Evolutionary conservation across 2,888 invertebrate species (phyloP).

Genomic region (Argynnis bischoffii): DNA sequence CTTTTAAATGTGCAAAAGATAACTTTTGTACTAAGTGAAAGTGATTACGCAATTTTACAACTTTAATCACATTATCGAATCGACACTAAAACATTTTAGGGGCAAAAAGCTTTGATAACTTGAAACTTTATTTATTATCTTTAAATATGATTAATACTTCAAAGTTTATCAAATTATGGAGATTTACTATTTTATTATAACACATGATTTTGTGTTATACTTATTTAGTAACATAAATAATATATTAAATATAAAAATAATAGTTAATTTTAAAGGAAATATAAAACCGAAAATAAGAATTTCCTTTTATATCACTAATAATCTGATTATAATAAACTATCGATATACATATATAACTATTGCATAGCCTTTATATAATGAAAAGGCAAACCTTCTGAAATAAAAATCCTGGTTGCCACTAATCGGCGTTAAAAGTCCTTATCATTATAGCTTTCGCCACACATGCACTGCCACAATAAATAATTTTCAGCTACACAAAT

Average conservation of each 20-base stretch:
- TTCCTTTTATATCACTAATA: background rate
- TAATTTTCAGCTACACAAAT: constrained; percentile 38
- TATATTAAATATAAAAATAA: too few species aligned
- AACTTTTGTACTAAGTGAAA: constrained; percentile 73
- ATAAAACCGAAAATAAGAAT: background rate
- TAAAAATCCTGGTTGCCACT: constrained; percentile 26
- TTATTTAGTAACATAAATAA: too few species aligned
- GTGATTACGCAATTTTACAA: constrained; percentile 81
- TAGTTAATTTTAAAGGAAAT: too few species aligned
- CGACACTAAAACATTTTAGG: too few species aligned
- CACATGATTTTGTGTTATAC: too few species aligned
- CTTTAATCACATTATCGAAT: constrained; percentile 16
- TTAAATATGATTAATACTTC: too few species aligned
- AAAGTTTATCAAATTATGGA: too few species aligned
- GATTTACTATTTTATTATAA: too few species aligned
- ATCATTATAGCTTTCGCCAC: constrained; percentile 19
- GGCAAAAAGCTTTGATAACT: too few species aligned
- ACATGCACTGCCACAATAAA: constrained; percentile 38
- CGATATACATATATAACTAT: background rate
- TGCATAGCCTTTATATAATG: constrained; percentile 15
- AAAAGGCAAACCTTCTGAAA: constrained; percentile 28
- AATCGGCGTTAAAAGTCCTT: constrained; percentile 23
- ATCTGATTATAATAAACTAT: background rate
- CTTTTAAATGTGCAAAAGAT: constrained; percentile 66
- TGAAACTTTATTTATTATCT: too few species aligned